A percentile compares a stretch with the other conserved stretches of the same genome.
Conservation (phyloP, 2,113 vertebrate genomes). For the Saguinus midas region DNA sequence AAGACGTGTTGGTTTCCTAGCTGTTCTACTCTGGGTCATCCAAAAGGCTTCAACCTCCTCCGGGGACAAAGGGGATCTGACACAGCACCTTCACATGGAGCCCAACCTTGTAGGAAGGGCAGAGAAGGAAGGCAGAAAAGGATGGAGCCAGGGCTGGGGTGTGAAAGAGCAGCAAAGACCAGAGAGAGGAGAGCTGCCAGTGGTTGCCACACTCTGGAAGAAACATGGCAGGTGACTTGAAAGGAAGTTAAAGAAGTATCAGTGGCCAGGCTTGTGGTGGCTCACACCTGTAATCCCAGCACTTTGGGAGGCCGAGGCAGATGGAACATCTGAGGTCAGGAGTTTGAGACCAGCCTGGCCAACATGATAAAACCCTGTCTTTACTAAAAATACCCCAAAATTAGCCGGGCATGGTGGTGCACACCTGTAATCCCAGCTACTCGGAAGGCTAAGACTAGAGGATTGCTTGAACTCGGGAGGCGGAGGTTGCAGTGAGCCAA, state of each 20-base stretch:
- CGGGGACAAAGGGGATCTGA: neutral
- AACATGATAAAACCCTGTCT: no score
- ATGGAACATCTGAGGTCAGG: no score
- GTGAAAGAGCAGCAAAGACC: neutral
- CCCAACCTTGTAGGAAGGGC: neutral
- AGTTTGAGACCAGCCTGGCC: no score
- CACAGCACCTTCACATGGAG: neutral
- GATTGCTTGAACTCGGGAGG: no score
- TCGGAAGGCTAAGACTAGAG: no score
- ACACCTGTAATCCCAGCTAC: no score
- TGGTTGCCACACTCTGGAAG: neutral
- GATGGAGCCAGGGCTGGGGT: accelerated
- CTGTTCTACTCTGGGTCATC: neutral
- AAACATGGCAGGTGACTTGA: neutral
- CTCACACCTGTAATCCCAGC: no score
- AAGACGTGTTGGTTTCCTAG: neutral
- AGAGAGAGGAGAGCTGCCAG: neutral
- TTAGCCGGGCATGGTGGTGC: no score
- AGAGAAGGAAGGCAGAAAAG: neutral
- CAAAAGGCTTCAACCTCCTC: neutral
- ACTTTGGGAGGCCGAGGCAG: no score
- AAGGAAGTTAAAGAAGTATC: neutral
- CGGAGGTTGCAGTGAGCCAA: no score
- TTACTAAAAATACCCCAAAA: no score
- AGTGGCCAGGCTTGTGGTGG: no score